These are phyloP conservation scores for Lypha dubia DNA, from an alignment of 2,888 invertebrate species.

Conservation along the genomic window DNA sequence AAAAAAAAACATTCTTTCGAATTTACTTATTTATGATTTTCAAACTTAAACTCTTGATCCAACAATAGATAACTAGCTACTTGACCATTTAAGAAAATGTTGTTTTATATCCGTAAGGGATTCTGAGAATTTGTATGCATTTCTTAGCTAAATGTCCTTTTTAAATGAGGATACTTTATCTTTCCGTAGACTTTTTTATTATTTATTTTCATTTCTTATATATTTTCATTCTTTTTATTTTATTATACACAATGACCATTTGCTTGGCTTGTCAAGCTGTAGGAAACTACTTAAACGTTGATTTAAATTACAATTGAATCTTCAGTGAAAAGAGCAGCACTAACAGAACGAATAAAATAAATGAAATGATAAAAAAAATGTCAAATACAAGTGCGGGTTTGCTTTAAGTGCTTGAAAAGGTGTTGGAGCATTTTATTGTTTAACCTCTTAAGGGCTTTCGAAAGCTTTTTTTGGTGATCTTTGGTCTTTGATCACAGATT, in stretches of 20 bases:
- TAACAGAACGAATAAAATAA: neutral
- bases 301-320: constrained; percentile 69
- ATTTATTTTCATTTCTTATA: neutral
- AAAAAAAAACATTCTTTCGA: neutral
- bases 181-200: neutral
- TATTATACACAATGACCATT: constrained; percentile 49
- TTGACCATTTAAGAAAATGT: constrained; percentile 39
- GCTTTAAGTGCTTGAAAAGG: constrained; percentile 36
- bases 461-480: neutral
- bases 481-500: too few relatives aligned
- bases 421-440: constrained; percentile 53
- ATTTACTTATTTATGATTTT: constrained; percentile 50
- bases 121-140: constrained; percentile 12
- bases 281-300: constrained; percentile 63
- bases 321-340: neutral
- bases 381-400: constrained; percentile 40
- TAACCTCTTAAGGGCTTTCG: constrained; percentile 33
- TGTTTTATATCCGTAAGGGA: constrained; percentile 31
- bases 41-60: constrained; percentile 36
- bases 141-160: constrained; percentile 32
- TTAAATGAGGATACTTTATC: neutral
- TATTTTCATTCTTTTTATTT: constrained; percentile 9
- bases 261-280: constrained; percentile 56
- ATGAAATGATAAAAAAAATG: constrained; percentile 19
- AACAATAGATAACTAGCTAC: constrained; percentile 43